phyloP scores from a whole-genome alignment of 2,113 vertebrate species.

The Mesitornis unicolor region DNA sequence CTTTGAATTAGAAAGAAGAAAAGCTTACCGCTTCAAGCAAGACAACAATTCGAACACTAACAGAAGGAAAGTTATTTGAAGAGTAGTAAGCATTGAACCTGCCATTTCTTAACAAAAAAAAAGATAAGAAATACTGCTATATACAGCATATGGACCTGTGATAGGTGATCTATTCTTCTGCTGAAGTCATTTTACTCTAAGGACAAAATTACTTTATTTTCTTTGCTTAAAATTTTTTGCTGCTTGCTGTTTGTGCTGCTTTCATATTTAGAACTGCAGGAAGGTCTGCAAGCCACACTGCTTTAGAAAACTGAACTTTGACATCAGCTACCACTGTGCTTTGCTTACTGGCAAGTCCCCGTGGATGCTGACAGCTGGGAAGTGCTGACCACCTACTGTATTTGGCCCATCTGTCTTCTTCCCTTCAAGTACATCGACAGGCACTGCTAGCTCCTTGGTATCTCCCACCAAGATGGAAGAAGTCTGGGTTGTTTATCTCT shows the following conservation, averaged over 20 bases:
- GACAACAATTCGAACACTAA: background rate
- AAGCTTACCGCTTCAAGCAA: background rate
- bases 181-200: background rate
- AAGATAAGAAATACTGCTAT: background rate
- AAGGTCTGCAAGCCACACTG: background rate
- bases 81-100: background rate
- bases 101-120: background rate
- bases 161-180: background rate
- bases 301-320: background rate
- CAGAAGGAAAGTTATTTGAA: background rate
- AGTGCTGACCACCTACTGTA: background rate
- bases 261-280: background rate
- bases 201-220: background rate
- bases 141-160: background rate
- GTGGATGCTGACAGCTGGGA: background rate
- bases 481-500: conserved; percentile 61
- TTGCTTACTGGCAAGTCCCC: background rate
- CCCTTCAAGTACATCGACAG: background rate
- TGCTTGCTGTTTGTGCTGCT: background rate
- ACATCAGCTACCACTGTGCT: background rate
- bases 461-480: conserved; percentile 37
- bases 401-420: background rate
- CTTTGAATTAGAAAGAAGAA: background rate
- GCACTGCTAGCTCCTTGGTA: background rate
- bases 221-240: background rate